A percentile compares a stretch with the other conserved stretches of the same genome.
These are phyloP conservation scores for Micrastur ruficollis DNA, from an alignment of 2,797 vertebrate species.

Conservation along the genomic window DNA sequence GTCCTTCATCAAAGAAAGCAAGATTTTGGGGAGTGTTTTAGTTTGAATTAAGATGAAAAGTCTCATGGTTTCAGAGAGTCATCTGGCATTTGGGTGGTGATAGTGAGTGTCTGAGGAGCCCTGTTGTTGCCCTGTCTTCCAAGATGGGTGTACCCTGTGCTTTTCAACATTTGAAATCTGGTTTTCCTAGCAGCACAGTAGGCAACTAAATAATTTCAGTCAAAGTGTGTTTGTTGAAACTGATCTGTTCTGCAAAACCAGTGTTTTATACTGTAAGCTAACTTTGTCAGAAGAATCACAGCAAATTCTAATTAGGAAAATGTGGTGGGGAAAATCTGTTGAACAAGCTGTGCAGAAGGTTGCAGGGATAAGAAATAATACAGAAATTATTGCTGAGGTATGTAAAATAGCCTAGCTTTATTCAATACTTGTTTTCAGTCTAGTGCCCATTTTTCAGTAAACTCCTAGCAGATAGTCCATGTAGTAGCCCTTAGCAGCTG, in stretches of 20 bases:
- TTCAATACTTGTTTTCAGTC: not conserved
- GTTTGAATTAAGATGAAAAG: not conserved
- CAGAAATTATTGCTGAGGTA: not conserved
- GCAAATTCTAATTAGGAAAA: not conserved
- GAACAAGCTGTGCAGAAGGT: not conserved
- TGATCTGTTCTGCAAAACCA: not conserved
- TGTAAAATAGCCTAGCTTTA: not conserved
- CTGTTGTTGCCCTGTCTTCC: not conserved
- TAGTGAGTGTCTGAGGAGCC: not conserved
- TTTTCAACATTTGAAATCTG: not conserved
- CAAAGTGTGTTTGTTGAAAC: not conserved
- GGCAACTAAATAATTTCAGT: not conserved
- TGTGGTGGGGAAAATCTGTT: not conserved
- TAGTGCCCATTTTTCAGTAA: not conserved
- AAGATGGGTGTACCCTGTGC: not conserved
- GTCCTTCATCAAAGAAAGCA: not conserved
- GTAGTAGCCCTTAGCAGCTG: not conserved
- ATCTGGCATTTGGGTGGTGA: not conserved
- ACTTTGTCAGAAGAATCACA: not conserved
- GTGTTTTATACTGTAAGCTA: not conserved
- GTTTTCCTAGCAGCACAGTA: not conserved
- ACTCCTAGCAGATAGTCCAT: not conserved
- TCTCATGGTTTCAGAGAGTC: not conserved
- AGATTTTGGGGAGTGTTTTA: not conserved
- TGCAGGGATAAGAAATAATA: not conserved